Evolutionary conservation across 2,888 invertebrate genomes (phyloP).

Genomic region (Phanerotoma sp.): DNA sequence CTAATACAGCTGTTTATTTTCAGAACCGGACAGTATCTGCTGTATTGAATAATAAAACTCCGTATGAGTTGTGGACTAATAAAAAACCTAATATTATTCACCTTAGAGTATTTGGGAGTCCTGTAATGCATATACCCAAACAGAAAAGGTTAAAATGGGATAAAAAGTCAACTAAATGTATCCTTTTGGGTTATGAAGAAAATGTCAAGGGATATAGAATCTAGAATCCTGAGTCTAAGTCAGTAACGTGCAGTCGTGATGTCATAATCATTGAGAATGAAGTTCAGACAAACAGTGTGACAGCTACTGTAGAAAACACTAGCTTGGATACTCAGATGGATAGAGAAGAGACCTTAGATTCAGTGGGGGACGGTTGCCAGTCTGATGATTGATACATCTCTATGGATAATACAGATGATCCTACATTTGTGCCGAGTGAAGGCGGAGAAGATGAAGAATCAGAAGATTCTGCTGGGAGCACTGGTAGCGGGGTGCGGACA

Average conservation of each 20-base stretch:
- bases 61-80: constrained; percentile 31
- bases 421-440: no score
- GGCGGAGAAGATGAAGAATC: no score
- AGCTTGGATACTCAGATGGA: neutral
- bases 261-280: neutral
- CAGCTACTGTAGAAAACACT: no score
- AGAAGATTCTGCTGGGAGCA: no score
- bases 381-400: no score
- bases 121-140: constrained; percentile 31
- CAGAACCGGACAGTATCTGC: constrained; percentile 31
- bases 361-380: no score
- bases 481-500: no score
- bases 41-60: constrained; percentile 25
- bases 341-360: no score
- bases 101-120: constrained; percentile 33
- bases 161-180: constrained; percentile 24
- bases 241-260: neutral
- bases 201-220: constrained; percentile 20
- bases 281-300: neutral
- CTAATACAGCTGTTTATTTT: constrained; percentile 31
- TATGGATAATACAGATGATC: no score
- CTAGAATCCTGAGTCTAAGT: neutral
- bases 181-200: constrained; percentile 24
- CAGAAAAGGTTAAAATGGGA: constrained; percentile 27
- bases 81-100: constrained; percentile 29